These are phyloP conservation scores for Odontomachus brunneus DNA, from an alignment of 1,140 invertebrate genomes.

Conservation along the genomic window DNA sequence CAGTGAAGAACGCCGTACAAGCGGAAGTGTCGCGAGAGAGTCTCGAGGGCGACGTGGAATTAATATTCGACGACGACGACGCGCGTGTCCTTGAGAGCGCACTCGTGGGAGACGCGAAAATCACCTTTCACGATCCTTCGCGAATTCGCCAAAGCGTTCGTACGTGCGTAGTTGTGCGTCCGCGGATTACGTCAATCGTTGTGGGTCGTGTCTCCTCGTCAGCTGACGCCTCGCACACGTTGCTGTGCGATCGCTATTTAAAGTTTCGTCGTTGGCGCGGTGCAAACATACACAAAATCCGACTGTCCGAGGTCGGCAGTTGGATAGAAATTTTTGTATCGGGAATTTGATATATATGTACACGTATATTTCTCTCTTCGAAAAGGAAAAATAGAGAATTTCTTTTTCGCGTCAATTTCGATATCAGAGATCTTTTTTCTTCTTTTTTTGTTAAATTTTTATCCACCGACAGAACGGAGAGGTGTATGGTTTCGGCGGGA, in stretches of 20 bases:
- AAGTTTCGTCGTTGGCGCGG: constrained; percentile 30
- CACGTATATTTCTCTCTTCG: too few species aligned
- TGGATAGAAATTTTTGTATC: too few species aligned
- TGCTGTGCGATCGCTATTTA: constrained; percentile 65
- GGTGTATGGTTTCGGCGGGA: neutral
- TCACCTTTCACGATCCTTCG: neutral
- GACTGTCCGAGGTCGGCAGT: too few species aligned
- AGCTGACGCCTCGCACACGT: constrained; percentile 65
- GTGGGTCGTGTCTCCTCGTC: constrained; percentile 44
- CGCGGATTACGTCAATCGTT: constrained; percentile 60
- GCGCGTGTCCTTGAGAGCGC: neutral
- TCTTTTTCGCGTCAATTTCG: neutral
- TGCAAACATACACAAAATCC: neutral
- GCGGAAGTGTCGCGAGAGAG: neutral
- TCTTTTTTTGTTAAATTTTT: too few species aligned
- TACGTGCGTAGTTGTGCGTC: neutral
- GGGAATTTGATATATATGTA: too few species aligned
- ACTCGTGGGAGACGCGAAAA: constrained; percentile 1
- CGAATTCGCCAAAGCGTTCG: neutral
- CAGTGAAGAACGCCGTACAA: neutral
- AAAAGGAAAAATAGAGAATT: neutral
- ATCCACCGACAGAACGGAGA: neutral
- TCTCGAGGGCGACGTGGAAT: constrained; percentile 8
- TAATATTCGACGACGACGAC: constrained; percentile 15
- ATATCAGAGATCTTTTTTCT: neutral